Evolutionary conservation across 2,888 invertebrate species (phyloP).

Genomic region (Erannis defoliaria): DNA sequence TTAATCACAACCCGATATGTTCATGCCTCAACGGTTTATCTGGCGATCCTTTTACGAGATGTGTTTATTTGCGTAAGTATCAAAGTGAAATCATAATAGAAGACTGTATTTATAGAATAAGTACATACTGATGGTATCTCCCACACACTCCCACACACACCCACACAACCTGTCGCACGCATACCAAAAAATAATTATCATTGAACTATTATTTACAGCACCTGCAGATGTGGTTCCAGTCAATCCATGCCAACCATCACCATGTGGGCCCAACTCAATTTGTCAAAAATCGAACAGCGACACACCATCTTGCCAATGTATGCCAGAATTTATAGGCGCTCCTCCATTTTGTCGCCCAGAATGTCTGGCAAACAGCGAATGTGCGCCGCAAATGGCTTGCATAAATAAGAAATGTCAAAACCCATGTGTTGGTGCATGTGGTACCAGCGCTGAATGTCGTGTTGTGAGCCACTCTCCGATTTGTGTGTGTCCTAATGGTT

Average conservation of each 20-base stretch:
- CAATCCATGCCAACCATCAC: conserved; percentile 91
- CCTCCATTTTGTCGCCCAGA: conserved; percentile 92
- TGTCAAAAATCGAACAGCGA: conserved; percentile 85
- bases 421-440: conserved; percentile 92
- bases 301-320: conserved; percentile 90
- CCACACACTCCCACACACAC: too few relatives aligned
- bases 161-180: too few relatives aligned
- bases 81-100: background rate
- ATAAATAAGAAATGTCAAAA: conserved; percentile 92
- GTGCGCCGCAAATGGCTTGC: conserved; percentile 89
- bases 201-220: conserved; percentile 55
- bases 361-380: conserved; percentile 91
- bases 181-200: background rate
- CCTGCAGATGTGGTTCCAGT: conserved; percentile 58
- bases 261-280: conserved; percentile 91
- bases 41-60: conserved; percentile 90
- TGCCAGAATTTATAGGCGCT: conserved; percentile 88
- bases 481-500: conserved; percentile 90
- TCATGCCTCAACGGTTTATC: conserved; percentile 88
- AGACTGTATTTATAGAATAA: background rate
- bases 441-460: conserved; percentile 90
- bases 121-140: too few relatives aligned
- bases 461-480: conserved; percentile 92
- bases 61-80: conserved; percentile 81
- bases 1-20: conserved; percentile 92